These are phyloP conservation scores for Pimpla rufipes DNA, from an alignment of 2,888 invertebrate species.

Conservation along the genomic window DNA sequence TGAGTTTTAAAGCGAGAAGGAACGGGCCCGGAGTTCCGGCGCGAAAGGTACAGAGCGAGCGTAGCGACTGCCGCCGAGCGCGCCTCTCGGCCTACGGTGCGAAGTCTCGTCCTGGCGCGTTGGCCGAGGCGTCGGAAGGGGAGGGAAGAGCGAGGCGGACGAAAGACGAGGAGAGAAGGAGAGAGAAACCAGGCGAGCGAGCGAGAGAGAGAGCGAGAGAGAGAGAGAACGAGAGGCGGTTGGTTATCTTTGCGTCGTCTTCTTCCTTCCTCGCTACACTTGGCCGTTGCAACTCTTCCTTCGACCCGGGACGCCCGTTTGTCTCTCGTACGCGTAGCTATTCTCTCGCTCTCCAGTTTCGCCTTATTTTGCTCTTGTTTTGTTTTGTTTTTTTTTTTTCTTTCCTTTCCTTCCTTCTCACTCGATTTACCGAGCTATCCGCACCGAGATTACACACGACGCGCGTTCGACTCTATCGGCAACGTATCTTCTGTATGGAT, in stretches of 20 bases:
- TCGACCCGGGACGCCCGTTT: conserved; percentile 35
- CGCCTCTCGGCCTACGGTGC: conserved; percentile 37
- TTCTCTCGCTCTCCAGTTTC: conserved; percentile 18
- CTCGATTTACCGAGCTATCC: conserved; percentile 2
- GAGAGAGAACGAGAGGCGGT: conserved; percentile 8
- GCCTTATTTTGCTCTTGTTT: too few relatives aligned
- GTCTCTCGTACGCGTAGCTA: conserved; percentile 44
- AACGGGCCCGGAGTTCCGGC: conserved; percentile 58
- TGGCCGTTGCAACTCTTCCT: conserved; percentile 26
- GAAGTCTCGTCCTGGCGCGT: conserved; percentile 38
- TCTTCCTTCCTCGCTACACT: conserved; percentile 25
- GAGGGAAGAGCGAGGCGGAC: conserved; percentile 16
- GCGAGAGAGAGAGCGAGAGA: conserved; percentile 13
- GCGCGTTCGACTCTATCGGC: too few relatives aligned
- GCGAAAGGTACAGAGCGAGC: conserved; percentile 20
- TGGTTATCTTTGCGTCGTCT: conserved; percentile 41
- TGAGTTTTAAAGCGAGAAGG: conserved; percentile 65
- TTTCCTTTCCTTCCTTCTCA: neutral
- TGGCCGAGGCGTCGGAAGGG: conserved; percentile 21
- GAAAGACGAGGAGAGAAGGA: conserved; percentile 36
- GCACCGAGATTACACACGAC: neutral
- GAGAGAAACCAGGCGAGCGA: conserved; percentile 46
- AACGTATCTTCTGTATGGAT: neutral
- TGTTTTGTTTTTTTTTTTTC: too few relatives aligned
- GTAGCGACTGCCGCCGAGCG: neutral